Conservation (phyloP, 2,113 vertebrate species). For the Jaculus jaculus region DNA sequence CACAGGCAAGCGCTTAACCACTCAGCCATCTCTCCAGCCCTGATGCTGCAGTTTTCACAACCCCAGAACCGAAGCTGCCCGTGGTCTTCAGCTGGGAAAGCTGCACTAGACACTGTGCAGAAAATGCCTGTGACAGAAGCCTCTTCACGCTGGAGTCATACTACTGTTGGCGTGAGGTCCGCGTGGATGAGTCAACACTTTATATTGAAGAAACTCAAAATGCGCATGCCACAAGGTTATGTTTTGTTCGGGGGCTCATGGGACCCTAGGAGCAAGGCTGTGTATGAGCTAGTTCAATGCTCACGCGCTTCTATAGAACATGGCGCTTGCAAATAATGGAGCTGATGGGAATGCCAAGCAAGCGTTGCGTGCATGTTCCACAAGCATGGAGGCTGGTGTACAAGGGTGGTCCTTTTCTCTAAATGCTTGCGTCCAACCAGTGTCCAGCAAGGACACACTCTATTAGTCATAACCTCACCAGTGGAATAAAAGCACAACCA, state of each 20-base stretch:
- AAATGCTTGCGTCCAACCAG: background rate
- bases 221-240: background rate
- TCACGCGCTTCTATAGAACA: too few species aligned
- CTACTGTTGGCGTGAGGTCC: rapidly evolving
- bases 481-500: too few species aligned
- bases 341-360: rapidly evolving
- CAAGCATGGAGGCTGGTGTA: background rate
- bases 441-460: background rate
- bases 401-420: background rate
- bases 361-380: background rate
- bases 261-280: background rate
- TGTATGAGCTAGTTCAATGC: background rate
- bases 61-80: too few species aligned
- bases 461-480: too few species aligned
- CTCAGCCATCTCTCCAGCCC: too few species aligned
- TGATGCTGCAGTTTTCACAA: too few species aligned
- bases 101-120: background rate
- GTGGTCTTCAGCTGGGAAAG: background rate
- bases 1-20: too few species aligned
- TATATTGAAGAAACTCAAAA: background rate
- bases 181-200: background rate
- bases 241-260: background rate
- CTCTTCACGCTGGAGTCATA: rapidly evolving
- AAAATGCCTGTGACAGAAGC: background rate
- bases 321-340: background rate